phyloP scores from a whole-genome alignment of 2,888 invertebrate species.

The Lycocerus yunnanus region DNA sequence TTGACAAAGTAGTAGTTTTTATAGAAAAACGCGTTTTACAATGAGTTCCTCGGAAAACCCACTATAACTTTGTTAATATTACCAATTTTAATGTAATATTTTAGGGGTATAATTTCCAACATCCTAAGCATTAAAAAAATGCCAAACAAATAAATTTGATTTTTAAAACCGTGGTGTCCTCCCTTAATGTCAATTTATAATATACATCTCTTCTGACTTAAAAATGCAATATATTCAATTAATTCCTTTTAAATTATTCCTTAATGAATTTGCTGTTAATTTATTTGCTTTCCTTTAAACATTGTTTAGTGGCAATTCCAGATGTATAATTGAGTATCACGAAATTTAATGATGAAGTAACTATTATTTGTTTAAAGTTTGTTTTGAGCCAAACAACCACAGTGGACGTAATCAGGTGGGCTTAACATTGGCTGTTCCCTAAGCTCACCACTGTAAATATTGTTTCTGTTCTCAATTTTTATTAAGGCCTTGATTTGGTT shows the following conservation, averaged over 20 bases:
- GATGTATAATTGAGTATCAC: neutral
- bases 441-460: neutral
- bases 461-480: neutral
- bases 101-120: too few species aligned
- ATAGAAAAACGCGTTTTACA: too few species aligned
- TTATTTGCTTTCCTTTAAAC: too few species aligned
- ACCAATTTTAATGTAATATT: too few species aligned
- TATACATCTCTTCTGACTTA: neutral
- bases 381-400: too few species aligned
- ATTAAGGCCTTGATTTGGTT: neutral
- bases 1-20: too few species aligned
- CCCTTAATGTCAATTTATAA: neutral
- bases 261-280: neutral
- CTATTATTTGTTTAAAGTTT: neutral
- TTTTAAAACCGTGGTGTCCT: too few species aligned
- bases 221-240: neutral
- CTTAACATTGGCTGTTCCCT: neutral
- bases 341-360: neutral
- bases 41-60: too few species aligned
- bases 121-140: too few species aligned
- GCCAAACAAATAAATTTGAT: too few species aligned
- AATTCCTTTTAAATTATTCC: neutral
- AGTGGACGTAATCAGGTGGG: neutral
- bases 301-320: neutral
- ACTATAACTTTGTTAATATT: too few species aligned